phyloP scores from a whole-genome alignment of 2,888 invertebrate species.

The Cephus pulcher region DNA sequence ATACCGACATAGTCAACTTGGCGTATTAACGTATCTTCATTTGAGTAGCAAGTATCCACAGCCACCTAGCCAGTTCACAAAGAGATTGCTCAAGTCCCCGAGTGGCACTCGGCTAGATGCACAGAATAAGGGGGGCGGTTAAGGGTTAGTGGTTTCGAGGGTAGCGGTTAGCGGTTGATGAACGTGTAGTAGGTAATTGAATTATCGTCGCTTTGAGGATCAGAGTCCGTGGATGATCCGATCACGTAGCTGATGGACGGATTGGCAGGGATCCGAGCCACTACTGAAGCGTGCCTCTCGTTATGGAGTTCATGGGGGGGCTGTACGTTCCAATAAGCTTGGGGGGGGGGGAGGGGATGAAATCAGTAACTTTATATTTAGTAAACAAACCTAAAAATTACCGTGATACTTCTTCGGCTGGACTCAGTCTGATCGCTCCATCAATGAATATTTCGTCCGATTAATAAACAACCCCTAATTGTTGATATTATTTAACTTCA shows the following conservation, averaged over 20 bases:
- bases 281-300: conserved; percentile 42
- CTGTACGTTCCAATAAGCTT: background rate
- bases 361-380: background rate
- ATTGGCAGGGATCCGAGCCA: conserved; percentile 62
- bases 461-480: background rate
- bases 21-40: background rate
- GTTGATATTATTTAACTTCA: background rate
- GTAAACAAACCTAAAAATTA: background rate
- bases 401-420: background rate
- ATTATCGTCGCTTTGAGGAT: conserved; percentile 66
- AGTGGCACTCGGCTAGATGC: conserved; percentile 8
- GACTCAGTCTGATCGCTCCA: background rate
- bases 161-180: conserved; percentile 59
- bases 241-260: conserved; percentile 63
- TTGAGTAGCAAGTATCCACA: background rate
- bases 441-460: background rate
- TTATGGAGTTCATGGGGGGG: background rate
- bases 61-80: background rate
- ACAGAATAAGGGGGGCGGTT: conserved; percentile 26
- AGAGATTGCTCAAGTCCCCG: conserved; percentile 1
- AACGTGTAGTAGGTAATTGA: conserved; percentile 63
- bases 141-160: conserved; percentile 44
- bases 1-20: background rate
- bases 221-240: conserved; percentile 64
- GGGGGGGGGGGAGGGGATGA: background rate